Base-by-base conservation (phyloP, 2,113 vertebrate genomes). In the Thamnaconus septentrionalis region DNA sequence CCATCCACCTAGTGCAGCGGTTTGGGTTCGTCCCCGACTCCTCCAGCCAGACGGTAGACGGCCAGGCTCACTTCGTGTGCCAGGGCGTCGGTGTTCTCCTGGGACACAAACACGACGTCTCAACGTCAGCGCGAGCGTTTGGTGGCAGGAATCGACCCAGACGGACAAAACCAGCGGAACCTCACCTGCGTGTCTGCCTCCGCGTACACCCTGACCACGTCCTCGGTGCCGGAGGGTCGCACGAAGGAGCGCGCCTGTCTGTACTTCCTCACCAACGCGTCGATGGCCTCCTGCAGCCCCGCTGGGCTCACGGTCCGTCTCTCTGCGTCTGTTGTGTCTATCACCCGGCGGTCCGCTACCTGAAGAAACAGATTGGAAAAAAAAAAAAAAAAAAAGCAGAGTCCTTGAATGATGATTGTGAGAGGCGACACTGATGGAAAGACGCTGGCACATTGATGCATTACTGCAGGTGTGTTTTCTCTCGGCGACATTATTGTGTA, bases 151-250 rank as follows among this genome's bases (percentile, higher is more conserved):
- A 40, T 31, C 42, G 55, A 40, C 7, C 10, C 7, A 51, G 40
- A 4, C 46, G 47, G 61, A 40, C 8, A 2, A 43, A 31, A 6
- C 3, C 46, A 5, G 18, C 3, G 3, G 18, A 5, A 53, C 11
- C 91, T 90, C 69, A 98, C 97, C 92, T 97, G 96, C 0, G 94
- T 94, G 73, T 96, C 93, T 4, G 96, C 95, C 83, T 99, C 97
- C 1, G 96, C 92, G 0, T 99, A 99, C 3, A 99, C 90, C 58
- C 97, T 83, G 4, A 98, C 94, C 0, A 98, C 86, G 1, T 99
- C 95, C 82, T 99, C 97, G 0, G 97, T 99, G 7, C 97, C 97
- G 0, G 97, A 99, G 0, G 97, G 96, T n/a, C 97, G 92, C 4
- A 98, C 97, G 7, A 99, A 98, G 0, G 97, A 93, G 41, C 96